These are phyloP conservation scores for Cryptomyrus ogoouensis DNA, from an alignment of 2,113 vertebrate genomes.

Conservation along the genomic window DNA sequence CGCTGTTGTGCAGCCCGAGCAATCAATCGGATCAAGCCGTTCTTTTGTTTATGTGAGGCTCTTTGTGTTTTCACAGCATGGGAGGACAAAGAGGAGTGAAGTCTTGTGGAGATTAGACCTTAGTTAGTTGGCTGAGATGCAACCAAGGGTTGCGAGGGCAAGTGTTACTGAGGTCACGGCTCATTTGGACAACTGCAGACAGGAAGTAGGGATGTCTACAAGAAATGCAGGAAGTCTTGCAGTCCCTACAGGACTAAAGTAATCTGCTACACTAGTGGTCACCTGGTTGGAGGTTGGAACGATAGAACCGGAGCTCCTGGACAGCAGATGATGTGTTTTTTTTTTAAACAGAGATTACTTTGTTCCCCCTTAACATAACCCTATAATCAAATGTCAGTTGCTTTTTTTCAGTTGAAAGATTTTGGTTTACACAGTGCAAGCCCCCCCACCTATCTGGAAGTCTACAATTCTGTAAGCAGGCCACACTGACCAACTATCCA, in stretches of 20 bases:
- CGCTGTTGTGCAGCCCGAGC: background rate
- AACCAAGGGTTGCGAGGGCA: background rate
- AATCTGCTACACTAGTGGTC: background rate
- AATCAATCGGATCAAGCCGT: background rate
- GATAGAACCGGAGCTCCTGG: background rate
- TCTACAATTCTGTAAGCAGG: background rate
- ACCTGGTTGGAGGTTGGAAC: background rate
- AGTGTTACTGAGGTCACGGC: background rate
- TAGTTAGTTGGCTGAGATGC: background rate
- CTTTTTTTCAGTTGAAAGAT: background rate
- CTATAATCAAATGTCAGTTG: background rate
- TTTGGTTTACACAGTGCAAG: background rate
- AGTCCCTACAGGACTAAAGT: background rate
- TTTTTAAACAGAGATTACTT: background rate
- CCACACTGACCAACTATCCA: background rate
- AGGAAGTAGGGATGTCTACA: background rate
- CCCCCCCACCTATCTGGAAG: background rate
- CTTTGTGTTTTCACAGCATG: background rate
- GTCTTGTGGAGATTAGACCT: background rate
- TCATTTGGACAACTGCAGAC: background rate
- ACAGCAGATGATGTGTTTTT: background rate
- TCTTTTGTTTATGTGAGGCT: background rate
- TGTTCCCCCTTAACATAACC: background rate
- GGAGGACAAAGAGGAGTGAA: background rate
- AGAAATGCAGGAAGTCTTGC: background rate